phyloP scores from a whole-genome alignment of 2,888 invertebrate species.

The Quadroppia sp. region DNA sequence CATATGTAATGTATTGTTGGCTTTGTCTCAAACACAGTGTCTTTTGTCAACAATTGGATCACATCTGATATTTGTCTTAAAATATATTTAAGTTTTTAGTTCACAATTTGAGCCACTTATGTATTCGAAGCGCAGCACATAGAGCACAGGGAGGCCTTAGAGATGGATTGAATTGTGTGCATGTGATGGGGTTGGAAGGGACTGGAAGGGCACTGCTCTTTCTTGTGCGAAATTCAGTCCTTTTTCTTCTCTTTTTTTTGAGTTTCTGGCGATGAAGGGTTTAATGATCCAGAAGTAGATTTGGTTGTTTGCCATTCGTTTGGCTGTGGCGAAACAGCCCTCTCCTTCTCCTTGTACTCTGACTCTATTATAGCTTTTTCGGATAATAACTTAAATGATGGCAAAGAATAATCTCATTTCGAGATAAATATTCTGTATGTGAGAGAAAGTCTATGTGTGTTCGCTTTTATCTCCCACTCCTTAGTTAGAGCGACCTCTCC shows the following conservation, averaged over 20 bases:
- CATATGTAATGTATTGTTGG: slow-evolving; percentile 5
- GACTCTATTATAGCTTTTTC: slow-evolving; percentile 28
- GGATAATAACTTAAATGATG: slow-evolving; percentile 36
- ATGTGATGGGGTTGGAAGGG: not conserved
- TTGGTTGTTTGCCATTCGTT: slow-evolving; percentile 35
- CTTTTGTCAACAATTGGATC: not conserved
- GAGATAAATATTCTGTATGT: slow-evolving; percentile 24
- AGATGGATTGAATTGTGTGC: slow-evolving; percentile 32
- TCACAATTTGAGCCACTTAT: not conserved
- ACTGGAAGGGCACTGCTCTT: slow-evolving; percentile 13
- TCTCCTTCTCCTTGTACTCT: not conserved
- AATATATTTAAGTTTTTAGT: not conserved
- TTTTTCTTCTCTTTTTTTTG: slow-evolving; percentile 8
- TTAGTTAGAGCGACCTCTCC: slow-evolving; percentile 1
- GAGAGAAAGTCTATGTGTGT: not conserved
- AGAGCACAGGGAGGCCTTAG: slow-evolving; percentile 17
- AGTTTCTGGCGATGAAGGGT: slow-evolving; percentile 35
- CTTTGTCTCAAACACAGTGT: not conserved
- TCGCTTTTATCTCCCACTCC: not conserved
- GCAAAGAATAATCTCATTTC: slow-evolving; percentile 27
- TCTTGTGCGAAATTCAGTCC: slow-evolving; percentile 16
- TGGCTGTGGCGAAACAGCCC: not conserved
- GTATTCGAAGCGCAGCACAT: not conserved
- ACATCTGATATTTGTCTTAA: not conserved
- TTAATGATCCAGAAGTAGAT: slow-evolving; percentile 31